These are phyloP conservation scores for Colletes latitarsis DNA, from an alignment of 1,140 invertebrate species.

Conservation along the genomic window DNA sequence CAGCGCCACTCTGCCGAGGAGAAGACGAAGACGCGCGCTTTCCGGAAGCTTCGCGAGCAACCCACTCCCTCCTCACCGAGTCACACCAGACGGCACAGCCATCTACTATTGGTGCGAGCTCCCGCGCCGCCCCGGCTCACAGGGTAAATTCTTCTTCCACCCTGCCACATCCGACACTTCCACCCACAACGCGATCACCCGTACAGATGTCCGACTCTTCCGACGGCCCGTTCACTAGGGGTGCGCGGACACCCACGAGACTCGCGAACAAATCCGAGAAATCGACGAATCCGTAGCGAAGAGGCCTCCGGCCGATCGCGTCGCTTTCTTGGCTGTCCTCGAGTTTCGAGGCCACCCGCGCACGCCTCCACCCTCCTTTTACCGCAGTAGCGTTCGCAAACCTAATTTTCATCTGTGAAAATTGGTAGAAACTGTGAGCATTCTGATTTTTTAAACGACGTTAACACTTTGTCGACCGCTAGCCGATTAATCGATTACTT, in stretches of 20 bases:
- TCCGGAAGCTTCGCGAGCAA: constrained; percentile 75
- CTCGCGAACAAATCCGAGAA: no score
- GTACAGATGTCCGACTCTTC: background rate
- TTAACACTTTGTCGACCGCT: no score
- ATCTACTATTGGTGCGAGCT: constrained; percentile 92
- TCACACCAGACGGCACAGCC: constrained; percentile 89
- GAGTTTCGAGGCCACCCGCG: background rate
- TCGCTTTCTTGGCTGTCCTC: background rate
- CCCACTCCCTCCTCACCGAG: constrained; percentile 85
- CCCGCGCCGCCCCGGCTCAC: constrained; percentile 80
- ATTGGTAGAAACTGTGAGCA: no score
- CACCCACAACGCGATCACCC: constrained; percentile 12
- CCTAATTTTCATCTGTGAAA: no score
- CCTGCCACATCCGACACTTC: constrained; percentile 12
- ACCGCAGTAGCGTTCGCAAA: no score
- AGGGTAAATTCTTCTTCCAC: constrained; percentile 77
- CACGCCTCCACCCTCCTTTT: no score
- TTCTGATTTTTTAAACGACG: no score
- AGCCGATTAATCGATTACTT: no score
- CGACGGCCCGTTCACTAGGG: background rate
- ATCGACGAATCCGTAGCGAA: no score
- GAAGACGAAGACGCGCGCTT: constrained; percentile 73
- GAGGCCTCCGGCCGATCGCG: no score
- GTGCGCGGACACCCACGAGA: no score
- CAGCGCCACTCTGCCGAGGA: constrained; percentile 77